phyloP scores from a whole-genome alignment of 2,113 vertebrate species.

The Pitta sordida region DNA sequence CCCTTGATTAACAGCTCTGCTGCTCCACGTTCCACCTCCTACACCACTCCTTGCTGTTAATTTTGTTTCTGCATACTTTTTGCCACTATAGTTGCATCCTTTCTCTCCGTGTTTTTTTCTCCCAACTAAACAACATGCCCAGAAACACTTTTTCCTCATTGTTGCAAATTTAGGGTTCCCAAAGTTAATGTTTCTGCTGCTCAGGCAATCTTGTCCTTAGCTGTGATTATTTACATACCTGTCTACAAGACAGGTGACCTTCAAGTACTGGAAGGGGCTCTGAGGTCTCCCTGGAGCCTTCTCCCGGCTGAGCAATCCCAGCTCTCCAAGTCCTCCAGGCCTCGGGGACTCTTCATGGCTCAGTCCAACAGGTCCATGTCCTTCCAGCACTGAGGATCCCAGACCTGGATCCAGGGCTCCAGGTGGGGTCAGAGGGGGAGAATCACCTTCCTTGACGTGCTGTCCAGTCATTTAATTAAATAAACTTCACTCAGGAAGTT shows the following conservation, averaged over 20 bases:
- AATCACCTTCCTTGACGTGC: rapidly evolving
- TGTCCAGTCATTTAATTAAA: neutral
- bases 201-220: neutral
- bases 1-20: neutral
- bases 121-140: neutral
- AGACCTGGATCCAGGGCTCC: neutral
- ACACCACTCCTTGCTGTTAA: neutral
- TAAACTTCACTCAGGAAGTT: neutral
- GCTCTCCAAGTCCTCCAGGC: neutral
- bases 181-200: neutral
- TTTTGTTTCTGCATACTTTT: neutral
- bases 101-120: neutral
- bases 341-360: neutral
- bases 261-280: neutral
- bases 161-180: neutral
- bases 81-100: rapidly evolving
- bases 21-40: neutral
- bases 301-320: neutral
- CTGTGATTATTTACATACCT: neutral
- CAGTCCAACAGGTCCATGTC: neutral
- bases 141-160: neutral
- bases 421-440: neutral
- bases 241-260: neutral
- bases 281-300: neutral
- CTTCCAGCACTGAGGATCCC: too few species aligned